These are phyloP conservation scores for Cladopsammia gracilis DNA, from an alignment of 64 coral and sea anemone species.

Conservation along the genomic window DNA sequence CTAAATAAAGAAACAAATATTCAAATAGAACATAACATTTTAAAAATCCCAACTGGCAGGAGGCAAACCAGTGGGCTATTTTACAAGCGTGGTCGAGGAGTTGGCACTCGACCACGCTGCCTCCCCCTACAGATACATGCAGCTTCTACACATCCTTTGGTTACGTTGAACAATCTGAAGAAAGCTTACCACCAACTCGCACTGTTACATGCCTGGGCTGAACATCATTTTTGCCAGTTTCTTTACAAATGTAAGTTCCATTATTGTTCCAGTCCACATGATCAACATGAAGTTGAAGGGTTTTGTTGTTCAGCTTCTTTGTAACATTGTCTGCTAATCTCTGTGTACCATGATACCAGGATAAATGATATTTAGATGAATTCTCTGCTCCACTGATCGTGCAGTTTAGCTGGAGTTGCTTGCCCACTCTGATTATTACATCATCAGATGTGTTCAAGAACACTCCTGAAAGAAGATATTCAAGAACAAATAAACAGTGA, in stretches of 20 bases:
- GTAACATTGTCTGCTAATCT: neutral
- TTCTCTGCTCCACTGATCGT: neutral
- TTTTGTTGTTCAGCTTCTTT: neutral
- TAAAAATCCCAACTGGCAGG: too few species aligned
- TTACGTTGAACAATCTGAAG: neutral
- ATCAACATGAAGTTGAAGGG: constrained; percentile 10
- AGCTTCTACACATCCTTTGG: too few species aligned
- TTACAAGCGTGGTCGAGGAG: too few species aligned
- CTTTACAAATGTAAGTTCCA: constrained; percentile 15
- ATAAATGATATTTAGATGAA: neutral
- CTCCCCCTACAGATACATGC: too few species aligned
- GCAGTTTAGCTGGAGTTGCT: constrained; percentile 12
- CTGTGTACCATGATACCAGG: constrained; percentile 12
- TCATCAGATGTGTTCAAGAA: neutral
- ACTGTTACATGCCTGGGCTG: neutral
- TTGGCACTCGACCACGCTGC: too few species aligned
- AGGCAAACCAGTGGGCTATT: too few species aligned
- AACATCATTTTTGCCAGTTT: neutral
- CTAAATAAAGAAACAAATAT: too few species aligned
- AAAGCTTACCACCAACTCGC: constrained; percentile 4
- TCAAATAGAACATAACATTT: too few species aligned
- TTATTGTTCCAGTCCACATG: neutral
- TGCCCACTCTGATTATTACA: neutral
- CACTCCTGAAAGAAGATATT: neutral
- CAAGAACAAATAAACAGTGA: neutral